These are phyloP conservation scores for Drosophila subsilvestris DNA, from an alignment of 2,888 invertebrate genomes.

Conservation along the genomic window DNA sequence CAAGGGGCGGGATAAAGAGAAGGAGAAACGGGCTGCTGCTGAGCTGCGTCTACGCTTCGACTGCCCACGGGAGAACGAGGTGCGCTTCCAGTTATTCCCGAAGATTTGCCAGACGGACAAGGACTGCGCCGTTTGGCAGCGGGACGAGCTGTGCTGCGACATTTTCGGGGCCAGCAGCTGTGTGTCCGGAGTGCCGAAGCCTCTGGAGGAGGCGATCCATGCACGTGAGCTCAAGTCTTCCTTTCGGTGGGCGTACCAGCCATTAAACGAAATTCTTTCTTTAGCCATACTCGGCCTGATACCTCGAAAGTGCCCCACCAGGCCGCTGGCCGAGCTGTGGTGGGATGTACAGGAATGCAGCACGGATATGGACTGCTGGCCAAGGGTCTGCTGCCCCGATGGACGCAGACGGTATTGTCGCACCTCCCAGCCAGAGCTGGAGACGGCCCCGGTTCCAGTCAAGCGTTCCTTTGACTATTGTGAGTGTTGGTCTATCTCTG, in stretches of 20 bases:
- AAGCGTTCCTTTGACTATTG: constrained; percentile 88
- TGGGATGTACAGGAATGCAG: constrained; percentile 89
- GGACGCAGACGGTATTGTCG: constrained; percentile 88
- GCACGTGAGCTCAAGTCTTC: constrained; percentile 67
- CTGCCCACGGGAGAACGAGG: constrained; percentile 84
- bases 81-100: constrained; percentile 84
- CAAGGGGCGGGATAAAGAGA: constrained; percentile 81
- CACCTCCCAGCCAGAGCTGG: constrained; percentile 88
- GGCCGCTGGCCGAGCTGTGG: constrained; percentile 89
- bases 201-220: constrained; percentile 83
- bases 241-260: too few relatives aligned
- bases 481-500: constrained; percentile 81
- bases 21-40: constrained; percentile 67
- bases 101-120: constrained; percentile 81
- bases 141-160: constrained; percentile 83
- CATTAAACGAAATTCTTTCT: not conserved
- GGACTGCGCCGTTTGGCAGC: constrained; percentile 82
- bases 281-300: constrained; percentile 89
- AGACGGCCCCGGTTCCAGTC: constrained; percentile 86
- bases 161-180: constrained; percentile 85
- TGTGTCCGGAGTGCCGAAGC: constrained; percentile 87
- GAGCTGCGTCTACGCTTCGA: constrained; percentile 72
- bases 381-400: constrained; percentile 91
- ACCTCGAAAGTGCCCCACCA: constrained; percentile 88
- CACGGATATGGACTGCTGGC: constrained; percentile 89